Conservation (phyloP, 2,113 vertebrate species). For the Varanus salvator region DNA sequence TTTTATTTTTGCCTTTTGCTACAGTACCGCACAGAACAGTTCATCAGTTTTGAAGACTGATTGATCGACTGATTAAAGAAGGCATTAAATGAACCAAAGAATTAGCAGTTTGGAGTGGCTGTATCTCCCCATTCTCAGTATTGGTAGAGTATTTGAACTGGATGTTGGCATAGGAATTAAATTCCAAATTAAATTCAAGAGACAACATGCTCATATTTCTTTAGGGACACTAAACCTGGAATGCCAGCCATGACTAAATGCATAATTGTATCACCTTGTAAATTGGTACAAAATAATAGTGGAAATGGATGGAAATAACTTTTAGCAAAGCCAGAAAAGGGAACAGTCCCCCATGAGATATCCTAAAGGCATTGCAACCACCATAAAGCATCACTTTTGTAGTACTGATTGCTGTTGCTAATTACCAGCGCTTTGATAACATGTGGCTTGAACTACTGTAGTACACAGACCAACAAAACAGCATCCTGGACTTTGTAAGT, state of each 20-base stretch:
- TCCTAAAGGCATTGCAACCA: not conserved
- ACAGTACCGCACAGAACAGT: rapidly evolving
- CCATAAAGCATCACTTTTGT: not conserved
- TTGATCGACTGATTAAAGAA: not conserved
- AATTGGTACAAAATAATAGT: not conserved
- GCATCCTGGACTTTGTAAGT: not conserved
- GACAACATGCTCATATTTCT: not conserved
- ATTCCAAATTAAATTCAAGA: not conserved
- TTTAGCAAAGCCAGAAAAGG: not conserved
- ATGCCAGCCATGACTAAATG: not conserved
- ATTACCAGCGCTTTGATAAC: not conserved
- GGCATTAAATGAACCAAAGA: not conserved
- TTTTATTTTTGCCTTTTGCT: not conserved
- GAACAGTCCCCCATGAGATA: not conserved
- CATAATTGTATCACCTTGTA: not conserved
- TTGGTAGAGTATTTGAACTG: not conserved
- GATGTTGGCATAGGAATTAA: too few species aligned
- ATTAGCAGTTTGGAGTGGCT: not conserved
- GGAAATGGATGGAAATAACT: not conserved
- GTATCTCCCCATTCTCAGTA: not conserved
- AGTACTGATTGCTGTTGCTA: not conserved
- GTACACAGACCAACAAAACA: not conserved
- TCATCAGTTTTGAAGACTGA: slow-evolving; percentile 7
- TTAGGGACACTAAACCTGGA: not conserved
- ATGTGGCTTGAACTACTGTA: not conserved